Conservation (phyloP, 2,888 invertebrate genomes). For the Amphipyra tragopoginis region DNA sequence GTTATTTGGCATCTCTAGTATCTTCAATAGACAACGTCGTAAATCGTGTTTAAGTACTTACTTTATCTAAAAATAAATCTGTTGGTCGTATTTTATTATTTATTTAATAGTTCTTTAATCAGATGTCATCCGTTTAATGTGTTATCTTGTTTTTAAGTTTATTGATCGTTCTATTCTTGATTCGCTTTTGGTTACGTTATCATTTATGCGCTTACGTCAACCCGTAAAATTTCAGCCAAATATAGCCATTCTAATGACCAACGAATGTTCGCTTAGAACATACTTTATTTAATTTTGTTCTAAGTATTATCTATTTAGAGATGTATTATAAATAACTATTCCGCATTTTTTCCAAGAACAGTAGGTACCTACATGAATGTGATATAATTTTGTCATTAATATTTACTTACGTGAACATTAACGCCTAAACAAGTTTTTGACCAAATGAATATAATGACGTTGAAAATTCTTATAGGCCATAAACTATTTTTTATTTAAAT, state of each 20-base stretch:
- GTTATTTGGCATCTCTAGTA: neutral
- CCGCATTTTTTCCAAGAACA: constrained; percentile 19
- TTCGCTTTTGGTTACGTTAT: no score
- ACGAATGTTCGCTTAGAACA: no score
- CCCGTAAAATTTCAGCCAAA: no score
- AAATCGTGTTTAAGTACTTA: no score
- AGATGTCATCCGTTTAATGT: neutral
- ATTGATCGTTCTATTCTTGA: neutral
- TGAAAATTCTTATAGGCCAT: constrained; percentile 1
- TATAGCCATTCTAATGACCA: no score
- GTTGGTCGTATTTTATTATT: no score
- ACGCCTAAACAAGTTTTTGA: constrained; percentile 12
- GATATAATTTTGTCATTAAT: neutral
- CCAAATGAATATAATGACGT: constrained; percentile 13
- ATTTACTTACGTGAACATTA: neutral
- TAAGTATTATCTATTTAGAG: neutral
- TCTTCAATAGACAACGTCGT: no score
- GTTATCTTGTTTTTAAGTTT: neutral
- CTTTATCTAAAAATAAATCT: no score
- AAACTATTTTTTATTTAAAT: constrained; percentile 28
- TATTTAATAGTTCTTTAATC: neutral
- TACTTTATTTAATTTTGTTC: no score
- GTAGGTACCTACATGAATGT: neutral
- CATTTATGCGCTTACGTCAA: no score
- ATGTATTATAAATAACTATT: neutral